A percentile compares a stretch with the other conserved stretches of the same genome.
Conservation (phyloP, 2,113 vertebrate species). For the Callaeas wilsoni region DNA sequence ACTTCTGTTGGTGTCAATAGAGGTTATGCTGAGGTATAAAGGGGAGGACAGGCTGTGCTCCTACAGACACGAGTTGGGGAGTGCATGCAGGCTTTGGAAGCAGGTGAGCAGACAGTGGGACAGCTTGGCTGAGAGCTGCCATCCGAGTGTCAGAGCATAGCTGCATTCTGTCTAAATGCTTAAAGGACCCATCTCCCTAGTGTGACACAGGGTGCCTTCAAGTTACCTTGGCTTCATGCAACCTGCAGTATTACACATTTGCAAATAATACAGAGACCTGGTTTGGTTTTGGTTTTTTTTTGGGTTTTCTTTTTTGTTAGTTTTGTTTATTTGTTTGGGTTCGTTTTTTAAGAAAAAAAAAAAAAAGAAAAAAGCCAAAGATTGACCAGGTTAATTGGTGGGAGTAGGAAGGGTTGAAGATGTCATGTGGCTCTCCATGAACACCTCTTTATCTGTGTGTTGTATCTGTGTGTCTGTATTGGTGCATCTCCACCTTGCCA, state of each 20-base stretch:
- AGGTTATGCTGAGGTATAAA: background rate
- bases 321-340: background rate
- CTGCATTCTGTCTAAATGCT: background rate
- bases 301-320: background rate
- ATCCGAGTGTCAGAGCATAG: background rate
- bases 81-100: background rate
- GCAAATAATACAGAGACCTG: background rate
- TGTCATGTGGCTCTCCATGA: slow-evolving; percentile 31
- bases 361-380: slow-evolving; percentile 68
- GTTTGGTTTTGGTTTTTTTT: background rate
- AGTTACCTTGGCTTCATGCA: slow-evolving; percentile 41
- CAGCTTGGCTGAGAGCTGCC: background rate
- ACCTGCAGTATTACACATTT: slow-evolving; percentile 62
- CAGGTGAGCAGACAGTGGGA: background rate
- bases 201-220: slow-evolving; percentile 67
- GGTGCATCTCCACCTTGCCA: slow-evolving; percentile 7
- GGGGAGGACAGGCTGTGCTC: background rate
- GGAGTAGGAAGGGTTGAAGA: background rate
- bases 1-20: background rate
- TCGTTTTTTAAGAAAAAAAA: background rate
- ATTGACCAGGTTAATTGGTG: slow-evolving; percentile 43
- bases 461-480: background rate
- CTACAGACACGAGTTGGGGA: background rate
- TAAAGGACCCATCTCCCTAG: slow-evolving; percentile 21
- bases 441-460: background rate